Evolutionary conservation across 2,113 vertebrate species (phyloP), one percentile per base, ranked within the genome.

Genomic region (Eretmochelys imbricata): DNA sequence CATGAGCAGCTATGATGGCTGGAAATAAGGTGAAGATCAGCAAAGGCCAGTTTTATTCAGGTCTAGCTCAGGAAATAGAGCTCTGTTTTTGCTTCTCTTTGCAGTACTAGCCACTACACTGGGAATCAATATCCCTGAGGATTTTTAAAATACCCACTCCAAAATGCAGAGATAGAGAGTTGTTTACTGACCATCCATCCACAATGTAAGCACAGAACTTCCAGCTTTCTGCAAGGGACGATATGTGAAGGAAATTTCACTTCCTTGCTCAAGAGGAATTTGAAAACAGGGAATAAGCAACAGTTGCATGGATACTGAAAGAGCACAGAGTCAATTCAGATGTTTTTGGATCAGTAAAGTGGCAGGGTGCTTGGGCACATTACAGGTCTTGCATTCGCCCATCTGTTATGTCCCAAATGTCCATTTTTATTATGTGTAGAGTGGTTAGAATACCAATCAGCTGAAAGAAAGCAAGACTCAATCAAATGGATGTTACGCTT

Each of bases 41-140:
- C 25, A 95, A 90, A 82, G 84, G 49, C 85, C 16, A 72, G 69
- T 91, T 95, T 87, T 42, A 69, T 76, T 90, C 35, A 84, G 69
- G 31, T 25, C 87, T 84, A 53, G 24, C 80, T 89, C 55, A 93
- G 89, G 89, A 57, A 22, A 89, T 89, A 78, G 55, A 81, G 94
- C 82, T 80, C 38, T 38, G 19, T 11, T 75, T 38, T 42, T 75
- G 19, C 69, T 75, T 75, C 20, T 24, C n/a, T 75, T 20, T 78
- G n/a, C 54, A 95, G 22, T 42, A 72, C 48, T 50, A 91, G 54
- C 22, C n/a, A 81, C 54, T 84, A 87, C 3, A 59, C 50, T 38
- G 46, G 17, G 48, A 97, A 95, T 72, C 85, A 20, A 42, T 90
- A 92, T 69, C 69, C 38, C 81, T 80, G 48, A 80, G 7, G 42